These are phyloP conservation scores for Drosophila murphyi DNA, from an alignment of 1,140 invertebrate species.

Conservation along the genomic window DNA sequence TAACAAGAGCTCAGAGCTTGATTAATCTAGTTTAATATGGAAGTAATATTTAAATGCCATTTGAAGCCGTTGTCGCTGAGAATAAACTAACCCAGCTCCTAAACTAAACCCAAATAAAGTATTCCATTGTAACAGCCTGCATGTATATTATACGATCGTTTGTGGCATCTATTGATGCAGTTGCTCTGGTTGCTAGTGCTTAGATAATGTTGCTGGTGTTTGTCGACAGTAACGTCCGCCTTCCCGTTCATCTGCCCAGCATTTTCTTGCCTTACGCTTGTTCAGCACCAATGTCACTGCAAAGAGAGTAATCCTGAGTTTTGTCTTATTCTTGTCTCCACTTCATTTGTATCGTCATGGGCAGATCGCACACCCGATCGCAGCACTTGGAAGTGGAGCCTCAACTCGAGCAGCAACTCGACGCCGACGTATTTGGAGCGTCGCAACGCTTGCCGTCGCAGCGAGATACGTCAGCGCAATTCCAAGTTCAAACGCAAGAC, in stretches of 20 bases:
- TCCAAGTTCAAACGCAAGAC: conserved; percentile 86
- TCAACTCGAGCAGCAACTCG: conserved; percentile 87
- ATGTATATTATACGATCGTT: background rate
- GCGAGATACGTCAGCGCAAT: conserved; percentile 85
- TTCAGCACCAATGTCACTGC: background rate
- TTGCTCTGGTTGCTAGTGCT: conserved; percentile 35
- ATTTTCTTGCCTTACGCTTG: conserved; percentile 12
- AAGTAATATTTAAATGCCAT: too few species aligned
- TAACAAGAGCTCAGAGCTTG: background rate
- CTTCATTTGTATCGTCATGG: background rate
- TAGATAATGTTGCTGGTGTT: conserved; percentile 47
- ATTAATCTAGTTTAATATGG: background rate
- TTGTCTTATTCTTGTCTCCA: conserved; percentile 12
- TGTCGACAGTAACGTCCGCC: conserved; percentile 10
- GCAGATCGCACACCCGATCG: conserved; percentile 82
- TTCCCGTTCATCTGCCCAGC: conserved; percentile 12
- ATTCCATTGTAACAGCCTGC: background rate
- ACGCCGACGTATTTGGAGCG: conserved; percentile 96
- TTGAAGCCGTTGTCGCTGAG: conserved; percentile 3
- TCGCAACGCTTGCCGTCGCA: conserved; percentile 85
- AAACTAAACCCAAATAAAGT: background rate
- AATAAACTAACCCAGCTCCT: background rate
- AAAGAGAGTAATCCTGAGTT: background rate
- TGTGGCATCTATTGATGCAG: background rate
- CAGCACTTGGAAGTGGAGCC: conserved; percentile 83